These are phyloP conservation scores for Haliclystus octoradiatus DNA, from an alignment of 30 jellyfish, hydroid and myxozoan genomes.

Conservation along the genomic window DNA sequence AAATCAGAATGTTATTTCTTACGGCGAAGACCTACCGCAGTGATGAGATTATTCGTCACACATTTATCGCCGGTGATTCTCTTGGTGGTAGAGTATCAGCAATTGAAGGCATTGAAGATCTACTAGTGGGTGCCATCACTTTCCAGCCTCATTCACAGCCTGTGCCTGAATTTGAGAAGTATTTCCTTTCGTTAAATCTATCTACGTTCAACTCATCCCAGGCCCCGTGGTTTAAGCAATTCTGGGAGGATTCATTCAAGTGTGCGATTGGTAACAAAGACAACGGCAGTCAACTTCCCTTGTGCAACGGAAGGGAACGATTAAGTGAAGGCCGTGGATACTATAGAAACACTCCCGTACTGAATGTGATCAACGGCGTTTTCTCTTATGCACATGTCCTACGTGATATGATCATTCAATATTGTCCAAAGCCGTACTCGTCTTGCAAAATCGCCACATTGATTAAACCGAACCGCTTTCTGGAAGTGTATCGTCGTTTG, in stretches of 20 bases:
- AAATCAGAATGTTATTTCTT: conserved; percentile 15
- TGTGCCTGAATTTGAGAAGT: conserved; percentile 42
- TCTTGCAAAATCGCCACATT: conserved; percentile 3
- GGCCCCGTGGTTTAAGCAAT: conserved; percentile 37
- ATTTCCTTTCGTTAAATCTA: conserved; percentile 33
- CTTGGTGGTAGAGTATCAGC: conserved; percentile 37
- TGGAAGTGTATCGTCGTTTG: conserved; percentile 1
- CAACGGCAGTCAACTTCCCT: background rate
- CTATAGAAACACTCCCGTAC: conserved; percentile 35
- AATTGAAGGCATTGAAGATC: conserved; percentile 11
- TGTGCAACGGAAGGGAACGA: conserved; percentile 39
- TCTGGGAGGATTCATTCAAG: conserved; percentile 47
- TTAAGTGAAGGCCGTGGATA: conserved; percentile 43
- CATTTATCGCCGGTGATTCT: conserved; percentile 41
- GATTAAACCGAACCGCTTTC: background rate
- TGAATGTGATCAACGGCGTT: conserved; percentile 48
- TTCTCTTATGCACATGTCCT: conserved; percentile 53
- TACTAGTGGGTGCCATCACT: conserved; percentile 47
- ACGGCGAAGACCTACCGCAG: conserved; percentile 1
- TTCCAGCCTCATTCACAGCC: conserved; percentile 33
- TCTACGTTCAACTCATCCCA: conserved; percentile 3
- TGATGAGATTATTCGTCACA: background rate
- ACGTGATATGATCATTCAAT: conserved; percentile 7
- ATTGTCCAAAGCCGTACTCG: conserved; percentile 7
- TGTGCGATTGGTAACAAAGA: conserved; percentile 6